Conservation (phyloP, 2,113 vertebrate species). For the Egretta garzetta region DNA sequence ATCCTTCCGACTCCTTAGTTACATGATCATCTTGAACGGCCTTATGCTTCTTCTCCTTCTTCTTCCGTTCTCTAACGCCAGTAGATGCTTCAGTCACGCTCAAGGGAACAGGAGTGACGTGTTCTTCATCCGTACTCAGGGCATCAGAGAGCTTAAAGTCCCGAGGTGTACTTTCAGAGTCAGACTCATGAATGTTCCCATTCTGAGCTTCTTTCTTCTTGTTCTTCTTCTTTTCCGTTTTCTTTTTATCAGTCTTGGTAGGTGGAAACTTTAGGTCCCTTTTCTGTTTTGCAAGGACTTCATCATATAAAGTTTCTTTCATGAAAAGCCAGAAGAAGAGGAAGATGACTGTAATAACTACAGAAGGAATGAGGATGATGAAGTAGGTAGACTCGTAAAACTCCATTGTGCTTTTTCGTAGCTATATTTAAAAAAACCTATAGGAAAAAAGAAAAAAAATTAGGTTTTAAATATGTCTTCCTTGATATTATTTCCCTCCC, state of each 20-base stretch:
- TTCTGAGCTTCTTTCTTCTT: constrained; percentile 92
- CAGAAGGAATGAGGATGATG: constrained; percentile 90
- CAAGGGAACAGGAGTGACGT: constrained; percentile 52
- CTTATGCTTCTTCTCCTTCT: constrained; percentile 90
- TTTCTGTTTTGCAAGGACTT: constrained; percentile 93
- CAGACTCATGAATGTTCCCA: constrained; percentile 85
- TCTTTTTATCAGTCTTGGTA: constrained; percentile 90
- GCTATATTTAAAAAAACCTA: not conserved
- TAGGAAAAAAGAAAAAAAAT: not conserved
- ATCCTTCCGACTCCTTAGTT: constrained; percentile 82
- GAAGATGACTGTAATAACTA: constrained; percentile 94
- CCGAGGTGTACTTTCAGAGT: constrained; percentile 83
- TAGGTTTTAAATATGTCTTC: not conserved
- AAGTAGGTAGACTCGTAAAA: constrained; percentile 96
- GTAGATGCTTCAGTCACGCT: constrained; percentile 70
- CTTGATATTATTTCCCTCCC: not conserved
- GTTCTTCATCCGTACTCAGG: constrained; percentile 79
- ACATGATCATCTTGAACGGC: constrained; percentile 63
- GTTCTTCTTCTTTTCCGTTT: constrained; percentile 93
- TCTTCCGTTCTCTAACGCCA: constrained; percentile 87
- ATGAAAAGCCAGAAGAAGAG: constrained; percentile 99
- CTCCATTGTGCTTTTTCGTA: constrained; percentile 86
- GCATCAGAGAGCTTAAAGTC: constrained; percentile 87
- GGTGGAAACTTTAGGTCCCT: constrained; percentile 88
- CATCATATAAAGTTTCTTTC: constrained; percentile 97